Conservation (phyloP, 2,888 invertebrate genomes). For the Yponomeuta evonymella region DNA sequence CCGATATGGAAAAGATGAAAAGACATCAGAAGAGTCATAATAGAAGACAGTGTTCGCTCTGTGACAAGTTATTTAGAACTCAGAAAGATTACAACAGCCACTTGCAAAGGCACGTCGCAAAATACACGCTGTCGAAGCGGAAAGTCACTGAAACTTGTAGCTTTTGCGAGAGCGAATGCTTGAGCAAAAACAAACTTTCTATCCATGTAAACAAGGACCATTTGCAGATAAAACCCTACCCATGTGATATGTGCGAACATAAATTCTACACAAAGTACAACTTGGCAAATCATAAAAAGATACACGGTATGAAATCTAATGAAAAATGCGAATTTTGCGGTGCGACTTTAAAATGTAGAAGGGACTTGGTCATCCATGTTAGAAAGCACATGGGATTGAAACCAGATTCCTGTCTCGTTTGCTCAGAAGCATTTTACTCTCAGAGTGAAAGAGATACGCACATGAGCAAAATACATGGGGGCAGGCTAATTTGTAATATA, state of each 20-base stretch:
- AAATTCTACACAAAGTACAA: conserved; percentile 58
- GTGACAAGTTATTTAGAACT: conserved; percentile 43
- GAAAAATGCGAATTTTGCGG: conserved; percentile 56
- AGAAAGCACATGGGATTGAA: conserved; percentile 57
- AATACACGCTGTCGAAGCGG: conserved; percentile 34
- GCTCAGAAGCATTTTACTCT: conserved; percentile 48
- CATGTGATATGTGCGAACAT: conserved; percentile 63
- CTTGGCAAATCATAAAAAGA: conserved; percentile 49
- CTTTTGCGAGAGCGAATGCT: conserved; percentile 58
- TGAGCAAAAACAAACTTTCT: conserved; percentile 51
- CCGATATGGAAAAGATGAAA: conserved; percentile 32
- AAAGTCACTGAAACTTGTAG: conserved; percentile 46
- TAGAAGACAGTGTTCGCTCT: conserved; percentile 43
- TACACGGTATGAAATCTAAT: conserved; percentile 44
- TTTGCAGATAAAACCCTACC: conserved; percentile 62
- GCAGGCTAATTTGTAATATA: conserved; percentile 48
- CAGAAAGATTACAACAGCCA: conserved; percentile 45
- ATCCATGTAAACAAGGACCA: conserved; percentile 63
- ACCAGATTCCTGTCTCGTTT: conserved; percentile 53
- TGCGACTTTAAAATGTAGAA: conserved; percentile 49
- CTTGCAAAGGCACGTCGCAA: conserved; percentile 46
- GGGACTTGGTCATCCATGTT: conserved; percentile 54
- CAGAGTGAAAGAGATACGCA: conserved; percentile 42
- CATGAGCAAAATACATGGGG: conserved; percentile 53
- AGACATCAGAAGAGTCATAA: conserved; percentile 42